Conservation (phyloP, 2,888 invertebrate species). For the Scaptomyza flava region DNA sequence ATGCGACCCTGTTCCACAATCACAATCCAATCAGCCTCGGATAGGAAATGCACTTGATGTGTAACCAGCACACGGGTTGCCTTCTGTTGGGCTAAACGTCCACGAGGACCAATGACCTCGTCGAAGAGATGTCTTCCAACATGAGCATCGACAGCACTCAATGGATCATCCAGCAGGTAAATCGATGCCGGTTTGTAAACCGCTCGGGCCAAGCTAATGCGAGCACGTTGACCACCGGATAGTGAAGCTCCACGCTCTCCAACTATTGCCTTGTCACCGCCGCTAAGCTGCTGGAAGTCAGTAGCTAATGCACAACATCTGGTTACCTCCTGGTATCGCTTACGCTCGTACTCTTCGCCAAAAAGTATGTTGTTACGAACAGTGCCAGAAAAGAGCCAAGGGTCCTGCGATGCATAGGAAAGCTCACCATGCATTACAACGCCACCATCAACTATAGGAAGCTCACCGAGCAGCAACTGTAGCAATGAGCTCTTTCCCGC, state of each 20-base stretch:
- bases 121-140: slow-evolving; percentile 91
- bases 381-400: slow-evolving; percentile 88
- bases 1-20: slow-evolving; percentile 86
- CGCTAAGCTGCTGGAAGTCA: slow-evolving; percentile 87
- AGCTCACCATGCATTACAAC: slow-evolving; percentile 86
- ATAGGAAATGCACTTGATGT: slow-evolving; percentile 91
- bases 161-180: slow-evolving; percentile 91
- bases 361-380: slow-evolving; percentile 91
- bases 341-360: slow-evolving; percentile 87
- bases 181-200: slow-evolving; percentile 90
- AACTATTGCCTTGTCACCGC: slow-evolving; percentile 89
- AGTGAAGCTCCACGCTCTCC: slow-evolving; percentile 90
- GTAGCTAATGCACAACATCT: slow-evolving; percentile 82
- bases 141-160: slow-evolving; percentile 91
- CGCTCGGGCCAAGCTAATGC: slow-evolving; percentile 89
- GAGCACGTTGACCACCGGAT: slow-evolving; percentile 91
- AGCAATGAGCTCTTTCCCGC: slow-evolving; percentile 89
- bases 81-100: slow-evolving; percentile 86
- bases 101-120: slow-evolving; percentile 87
- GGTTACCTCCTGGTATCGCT: slow-evolving; percentile 87
- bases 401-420: slow-evolving; percentile 88
- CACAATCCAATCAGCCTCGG: slow-evolving; percentile 87
- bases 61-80: slow-evolving; percentile 89
- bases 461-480: slow-evolving; percentile 87
- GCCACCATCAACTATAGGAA: slow-evolving; percentile 85